phyloP scores from a whole-genome alignment of 2,113 vertebrate genomes.

The Brachypteracias leptosomus region DNA sequence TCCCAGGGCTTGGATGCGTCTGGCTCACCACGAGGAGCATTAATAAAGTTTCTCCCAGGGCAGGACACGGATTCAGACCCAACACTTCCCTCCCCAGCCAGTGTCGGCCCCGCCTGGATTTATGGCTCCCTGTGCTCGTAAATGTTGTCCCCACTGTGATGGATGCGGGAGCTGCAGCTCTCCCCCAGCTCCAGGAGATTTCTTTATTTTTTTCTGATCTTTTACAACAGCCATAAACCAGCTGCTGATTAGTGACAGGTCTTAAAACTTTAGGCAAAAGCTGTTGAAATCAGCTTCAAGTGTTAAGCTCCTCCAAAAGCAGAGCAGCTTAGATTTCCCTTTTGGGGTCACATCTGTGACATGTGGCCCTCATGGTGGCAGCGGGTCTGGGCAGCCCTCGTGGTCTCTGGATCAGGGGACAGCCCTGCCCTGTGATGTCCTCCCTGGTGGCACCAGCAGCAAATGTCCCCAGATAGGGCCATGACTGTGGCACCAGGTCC shows the following conservation, averaged over 20 bases:
- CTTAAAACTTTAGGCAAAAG: slow-evolving; percentile 67
- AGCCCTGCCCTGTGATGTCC: neutral
- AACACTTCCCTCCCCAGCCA: neutral
- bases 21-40: neutral
- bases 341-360: slow-evolving; percentile 14
- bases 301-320: slow-evolving; percentile 27
- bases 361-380: neutral
- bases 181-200: neutral
- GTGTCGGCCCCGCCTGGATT: rapidly evolving
- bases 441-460: neutral
- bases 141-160: neutral
- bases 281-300: slow-evolving; percentile 63
- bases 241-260: slow-evolving; percentile 58
- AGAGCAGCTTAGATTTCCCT: neutral
- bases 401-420: neutral
- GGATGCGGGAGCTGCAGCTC: neutral
- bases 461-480: neutral
- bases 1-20: neutral
- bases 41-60: neutral
- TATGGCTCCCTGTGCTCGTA: neutral
- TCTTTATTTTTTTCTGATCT: slow-evolving; percentile 41
- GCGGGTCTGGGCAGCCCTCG: neutral
- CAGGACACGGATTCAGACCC: slow-evolving; percentile 23
- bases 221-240: slow-evolving; percentile 60
- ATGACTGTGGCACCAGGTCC: neutral